These are phyloP conservation scores for Thera obeliscata DNA, from an alignment of 2,888 invertebrate genomes.

Conservation along the genomic window DNA sequence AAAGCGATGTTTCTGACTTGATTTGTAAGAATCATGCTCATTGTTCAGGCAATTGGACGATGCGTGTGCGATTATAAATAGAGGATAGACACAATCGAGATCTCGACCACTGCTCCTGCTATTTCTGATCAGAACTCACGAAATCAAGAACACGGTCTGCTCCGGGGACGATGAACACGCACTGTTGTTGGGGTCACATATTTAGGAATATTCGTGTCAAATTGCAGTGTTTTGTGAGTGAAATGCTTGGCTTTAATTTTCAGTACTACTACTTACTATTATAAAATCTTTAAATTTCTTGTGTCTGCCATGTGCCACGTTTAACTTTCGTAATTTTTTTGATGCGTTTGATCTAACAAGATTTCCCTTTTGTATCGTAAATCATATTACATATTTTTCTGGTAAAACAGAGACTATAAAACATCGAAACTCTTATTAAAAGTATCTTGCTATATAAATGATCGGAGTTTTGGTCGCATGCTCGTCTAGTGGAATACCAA, in stretches of 20 bases:
- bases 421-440: constrained; percentile 20
- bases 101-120: constrained; percentile 74
- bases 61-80: constrained; percentile 71
- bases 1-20: constrained; percentile 52
- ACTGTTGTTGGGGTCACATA: constrained; percentile 61
- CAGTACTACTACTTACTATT: background rate
- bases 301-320: background rate
- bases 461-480: constrained; percentile 28
- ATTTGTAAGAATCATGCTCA: constrained; percentile 57
- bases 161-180: constrained; percentile 54
- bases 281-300: constrained; percentile 7
- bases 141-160: constrained; percentile 70
- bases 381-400: background rate
- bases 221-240: constrained; percentile 50
- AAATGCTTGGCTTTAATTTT: constrained; percentile 19
- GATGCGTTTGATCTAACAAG: constrained; percentile 2
- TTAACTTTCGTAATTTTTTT: background rate
- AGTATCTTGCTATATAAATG: constrained; percentile 39
- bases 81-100: constrained; percentile 66
- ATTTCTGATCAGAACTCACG: constrained; percentile 70
- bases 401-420: constrained; percentile 17
- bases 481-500: constrained; percentile 38
- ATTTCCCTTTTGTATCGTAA: background rate
- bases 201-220: constrained; percentile 57
- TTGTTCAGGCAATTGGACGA: constrained; percentile 61